Evolutionary conservation across 1,140 invertebrate species (phyloP), one percentile per base, ranked within the genome.

Genomic region (Lethrus apterus): DNA sequence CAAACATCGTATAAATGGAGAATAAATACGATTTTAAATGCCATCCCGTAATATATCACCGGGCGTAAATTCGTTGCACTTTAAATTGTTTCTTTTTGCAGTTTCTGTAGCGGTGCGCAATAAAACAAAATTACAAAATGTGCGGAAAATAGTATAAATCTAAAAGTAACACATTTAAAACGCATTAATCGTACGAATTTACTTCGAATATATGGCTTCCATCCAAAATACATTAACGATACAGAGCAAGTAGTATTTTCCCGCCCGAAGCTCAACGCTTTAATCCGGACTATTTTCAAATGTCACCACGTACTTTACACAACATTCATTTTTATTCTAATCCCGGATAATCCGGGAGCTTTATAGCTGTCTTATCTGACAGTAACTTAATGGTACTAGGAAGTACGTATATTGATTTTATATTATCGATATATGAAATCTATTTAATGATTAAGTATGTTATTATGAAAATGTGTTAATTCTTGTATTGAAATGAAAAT

Each of bases 281-380:
- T 46, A 46, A 46, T 46, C 44, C 33, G 13, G 13, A 36, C 21
- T 20, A 20, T 36, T 46, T 46, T 23, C 44, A 24, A 46, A 35
- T 36, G 44, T 46, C 44, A 38, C 44, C 44, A 23, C 44, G 31
- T 46, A 46, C 44, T 46, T 46, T 35, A 46, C 23, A 32, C 13
- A 35, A 21, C 44, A 46, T 46, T 46, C 44, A 46, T 46, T 46
- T 46, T 46, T 46, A 46, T 46, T 34, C 44, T 46, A 46, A 46
- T 46, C 44, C 44, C 20, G 33, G 31, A 46, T 46, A 46, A 46
- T 46, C 44, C 44, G 17, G 23, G 33, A 31, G 44, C 44, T 46
- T 46, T 46, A 31, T 33, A 46, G 13, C 20, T 46, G 33, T 46
- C 44, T 36, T 36, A 46, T 46, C 33, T 46, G 44, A 46, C 44